Evolutionary conservation across 2,888 invertebrate species (phyloP).

Genomic region (Thereva unica): DNA sequence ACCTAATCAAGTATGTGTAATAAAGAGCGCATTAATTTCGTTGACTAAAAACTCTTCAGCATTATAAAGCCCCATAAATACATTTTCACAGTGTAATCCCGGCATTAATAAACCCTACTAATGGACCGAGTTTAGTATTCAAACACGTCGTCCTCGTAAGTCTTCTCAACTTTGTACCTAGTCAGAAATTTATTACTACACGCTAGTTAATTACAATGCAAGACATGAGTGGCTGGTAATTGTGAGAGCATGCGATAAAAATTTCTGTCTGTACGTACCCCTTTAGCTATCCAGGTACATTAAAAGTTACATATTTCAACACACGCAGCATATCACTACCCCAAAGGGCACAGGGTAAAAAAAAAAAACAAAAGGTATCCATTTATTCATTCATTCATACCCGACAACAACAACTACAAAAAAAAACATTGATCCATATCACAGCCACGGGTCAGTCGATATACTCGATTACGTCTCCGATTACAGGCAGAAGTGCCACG

Average conservation of each 20-base stretch:
- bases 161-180: slow-evolving; percentile 29
- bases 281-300: slow-evolving; percentile 2
- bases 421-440: slow-evolving; percentile 18
- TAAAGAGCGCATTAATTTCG: no score
- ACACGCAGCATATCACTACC: slow-evolving; percentile 1
- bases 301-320: slow-evolving; percentile 10
- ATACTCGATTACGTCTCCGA: slow-evolving; percentile 6
- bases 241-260: slow-evolving; percentile 12
- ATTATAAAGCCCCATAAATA: slow-evolving; percentile 10
- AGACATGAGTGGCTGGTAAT: slow-evolving; percentile 12
- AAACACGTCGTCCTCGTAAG: slow-evolving; percentile 33
- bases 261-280: not conserved
- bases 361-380: slow-evolving; percentile 7
- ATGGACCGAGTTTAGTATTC: slow-evolving; percentile 15
- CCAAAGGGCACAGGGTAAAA: not conserved
- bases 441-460: not conserved
- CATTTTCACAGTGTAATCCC: slow-evolving; percentile 19
- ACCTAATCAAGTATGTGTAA: no score
- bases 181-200: slow-evolving; percentile 18
- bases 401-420: no score
- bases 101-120: slow-evolving; percentile 20
- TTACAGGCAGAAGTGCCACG: not conserved
- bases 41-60: not conserved
- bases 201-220: slow-evolving; percentile 29
- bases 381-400: slow-evolving; percentile 13